Evolutionary conservation across 2,113 vertebrate genomes (phyloP).

Genomic region (Ptyas mucosa): DNA sequence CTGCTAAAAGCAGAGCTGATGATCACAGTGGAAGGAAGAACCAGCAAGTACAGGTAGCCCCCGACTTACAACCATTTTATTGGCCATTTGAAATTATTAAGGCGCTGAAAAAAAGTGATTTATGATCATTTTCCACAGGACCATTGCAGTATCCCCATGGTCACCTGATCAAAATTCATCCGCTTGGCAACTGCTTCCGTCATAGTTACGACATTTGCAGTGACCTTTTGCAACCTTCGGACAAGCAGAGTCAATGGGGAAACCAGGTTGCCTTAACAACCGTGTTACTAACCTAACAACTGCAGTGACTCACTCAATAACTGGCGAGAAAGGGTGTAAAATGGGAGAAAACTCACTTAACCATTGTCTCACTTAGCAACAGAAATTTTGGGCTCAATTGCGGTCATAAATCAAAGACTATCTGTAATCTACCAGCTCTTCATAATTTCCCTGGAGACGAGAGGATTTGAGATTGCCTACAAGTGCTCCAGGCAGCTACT

Average conservation of each 20-base stretch:
- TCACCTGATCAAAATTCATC: too few species aligned
- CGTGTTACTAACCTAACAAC: background rate
- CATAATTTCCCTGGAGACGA: background rate
- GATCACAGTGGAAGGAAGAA: background rate
- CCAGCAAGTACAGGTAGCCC: background rate
- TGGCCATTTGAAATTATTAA: background rate
- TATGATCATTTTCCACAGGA: background rate
- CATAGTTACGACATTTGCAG: background rate
- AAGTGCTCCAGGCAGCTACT: background rate
- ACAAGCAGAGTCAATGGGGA: background rate
- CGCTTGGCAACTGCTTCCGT: too few species aligned
- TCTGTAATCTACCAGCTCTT: background rate
- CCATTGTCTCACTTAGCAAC: too few species aligned
- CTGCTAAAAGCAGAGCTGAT: background rate
- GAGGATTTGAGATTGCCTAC: background rate
- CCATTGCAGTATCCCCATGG: background rate
- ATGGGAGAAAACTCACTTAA: too few species aligned
- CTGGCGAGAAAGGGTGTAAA: too few species aligned
- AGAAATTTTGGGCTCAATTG: too few species aligned
- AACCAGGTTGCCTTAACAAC: too few species aligned
- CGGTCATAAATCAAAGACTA: too few species aligned
- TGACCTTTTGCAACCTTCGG: background rate
- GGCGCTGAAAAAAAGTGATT: background rate
- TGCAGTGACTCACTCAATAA: background rate
- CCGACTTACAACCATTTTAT: too few species aligned